A percentile compares a stretch with the other conserved stretches of the same genome.
These are phyloP conservation scores for Prietella phreatophila DNA, from an alignment of 2,113 vertebrate species.

Conservation along the genomic window DNA sequence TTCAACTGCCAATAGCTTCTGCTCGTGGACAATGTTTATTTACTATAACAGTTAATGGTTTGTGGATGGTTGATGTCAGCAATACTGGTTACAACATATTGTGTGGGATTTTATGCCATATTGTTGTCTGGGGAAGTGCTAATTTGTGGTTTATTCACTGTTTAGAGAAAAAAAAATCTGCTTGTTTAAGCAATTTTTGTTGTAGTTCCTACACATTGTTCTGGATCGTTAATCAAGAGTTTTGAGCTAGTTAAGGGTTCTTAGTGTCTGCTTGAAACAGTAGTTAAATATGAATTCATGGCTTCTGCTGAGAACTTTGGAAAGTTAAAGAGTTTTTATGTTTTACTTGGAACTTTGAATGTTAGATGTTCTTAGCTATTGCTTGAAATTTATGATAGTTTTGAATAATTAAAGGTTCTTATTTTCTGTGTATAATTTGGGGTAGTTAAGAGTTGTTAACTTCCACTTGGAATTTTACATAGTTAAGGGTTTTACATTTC, in stretches of 20 bases:
- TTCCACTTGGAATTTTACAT: background rate
- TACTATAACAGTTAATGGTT: conserved; percentile 4
- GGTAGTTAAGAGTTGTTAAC: background rate
- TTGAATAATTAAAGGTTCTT: background rate
- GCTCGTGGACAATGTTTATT: background rate
- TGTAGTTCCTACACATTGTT: background rate
- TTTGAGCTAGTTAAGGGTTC: background rate
- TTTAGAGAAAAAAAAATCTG: background rate
- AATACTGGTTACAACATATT: background rate
- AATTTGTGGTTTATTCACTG: background rate
- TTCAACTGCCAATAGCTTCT: background rate
- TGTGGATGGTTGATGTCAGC: conserved; percentile 11
- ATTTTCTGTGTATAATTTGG: background rate
- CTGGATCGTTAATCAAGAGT: background rate
- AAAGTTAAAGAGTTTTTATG: background rate
- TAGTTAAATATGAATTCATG: background rate
- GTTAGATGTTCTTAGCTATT: background rate
- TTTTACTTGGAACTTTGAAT: background rate
- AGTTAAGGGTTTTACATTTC: background rate
- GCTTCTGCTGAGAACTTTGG: background rate
- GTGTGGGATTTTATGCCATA: background rate
- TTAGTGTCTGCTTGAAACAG: background rate
- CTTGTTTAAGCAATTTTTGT: background rate
- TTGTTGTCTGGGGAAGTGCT: background rate
- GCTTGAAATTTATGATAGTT: background rate